Evolutionary conservation across 2,888 invertebrate species (phyloP).

Genomic region (Thecophora atra): DNA sequence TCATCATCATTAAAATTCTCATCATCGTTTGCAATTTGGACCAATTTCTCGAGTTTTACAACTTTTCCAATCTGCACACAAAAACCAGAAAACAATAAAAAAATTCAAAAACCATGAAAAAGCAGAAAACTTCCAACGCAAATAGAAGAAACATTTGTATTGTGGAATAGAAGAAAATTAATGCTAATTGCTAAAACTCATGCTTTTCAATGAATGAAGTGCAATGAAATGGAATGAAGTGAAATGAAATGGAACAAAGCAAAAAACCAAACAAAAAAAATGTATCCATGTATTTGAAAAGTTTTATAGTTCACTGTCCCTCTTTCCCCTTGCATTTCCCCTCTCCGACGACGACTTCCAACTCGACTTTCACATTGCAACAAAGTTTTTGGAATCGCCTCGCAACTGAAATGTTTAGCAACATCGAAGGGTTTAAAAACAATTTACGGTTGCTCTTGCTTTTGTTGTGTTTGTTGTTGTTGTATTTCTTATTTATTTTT

Average conservation of each 20-base stretch:
- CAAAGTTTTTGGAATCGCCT: not conserved
- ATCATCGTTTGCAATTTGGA: conserved; percentile 2
- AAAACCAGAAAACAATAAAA: not conserved
- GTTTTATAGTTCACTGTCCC: not conserved
- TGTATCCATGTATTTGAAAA: not conserved
- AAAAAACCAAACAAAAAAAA: not conserved
- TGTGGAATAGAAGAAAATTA: conserved; percentile 5
- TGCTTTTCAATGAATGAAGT: not conserved
- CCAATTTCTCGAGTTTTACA: not conserved
- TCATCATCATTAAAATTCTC: conserved; percentile 23
- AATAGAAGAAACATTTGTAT: conserved; percentile 7
- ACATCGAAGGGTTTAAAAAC: conserved; percentile 4
- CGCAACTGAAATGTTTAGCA: not conserved
- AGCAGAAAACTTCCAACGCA: too few species aligned
- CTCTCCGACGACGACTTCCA: too few species aligned
- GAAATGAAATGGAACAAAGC: not conserved
- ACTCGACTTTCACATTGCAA: not conserved
- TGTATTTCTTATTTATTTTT: conserved; percentile 4
- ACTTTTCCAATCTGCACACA: not conserved
- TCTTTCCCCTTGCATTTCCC: too few species aligned
- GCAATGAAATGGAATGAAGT: not conserved
- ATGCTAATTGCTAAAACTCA: conserved; percentile 23
- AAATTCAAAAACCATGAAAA: not conserved
- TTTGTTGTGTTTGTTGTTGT: conserved; percentile 10
- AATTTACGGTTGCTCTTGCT: too few species aligned